Base-by-base conservation (phyloP, 2,888 invertebrate species). In the Patella depressa region DNA sequence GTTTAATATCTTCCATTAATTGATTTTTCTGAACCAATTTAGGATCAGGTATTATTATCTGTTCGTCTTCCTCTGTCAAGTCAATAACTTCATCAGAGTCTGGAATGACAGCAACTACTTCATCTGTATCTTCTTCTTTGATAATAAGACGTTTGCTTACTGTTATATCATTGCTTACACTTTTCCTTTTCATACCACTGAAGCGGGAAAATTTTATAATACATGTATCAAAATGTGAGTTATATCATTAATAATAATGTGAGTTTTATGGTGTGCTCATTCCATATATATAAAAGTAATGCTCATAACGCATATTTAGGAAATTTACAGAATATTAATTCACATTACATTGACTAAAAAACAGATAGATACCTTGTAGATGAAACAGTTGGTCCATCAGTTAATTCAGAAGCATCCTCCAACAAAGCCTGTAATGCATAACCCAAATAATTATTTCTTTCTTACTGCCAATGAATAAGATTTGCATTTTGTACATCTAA, bases 111-210 rank as follows among this genome's bases (percentile, higher is more conserved):
- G 79, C 78, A n/a, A 80, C 80, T 4, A 79, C 71, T 3, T 34
- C 71, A 34, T 76, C 17, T 17, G 29, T 71, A 14, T 74, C 78
- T 12, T 77, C 74, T 17, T 74, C 54, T 7, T 59, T 57, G 9
- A 65, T 19, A 24, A 65, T 65, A 3, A 65, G 14, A 11, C 24
- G 19, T 65, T 65, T 65, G 24, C 24, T 19, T 15, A 14, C 15
- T 24, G 11, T 65, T 7, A 11, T 19, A 65, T 9, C 9, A 17
- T 11, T 17, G 17, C 59, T 4, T 17, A 14, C 2, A 24, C 69
- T 72, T 80, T 69, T 81, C 78, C 75, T 83, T 5, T 19, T 59
- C 19, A 17, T 65, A 65, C 83, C 12, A 78, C 71, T 73, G 78
- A 72, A 72, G 71, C 5, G 1, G 45, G 7, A 45, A 45, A 45